Evolutionary conservation across 2,888 invertebrate species (phyloP), one percentile per base, ranked within the genome.

Genomic region (Eilema caniola): DNA sequence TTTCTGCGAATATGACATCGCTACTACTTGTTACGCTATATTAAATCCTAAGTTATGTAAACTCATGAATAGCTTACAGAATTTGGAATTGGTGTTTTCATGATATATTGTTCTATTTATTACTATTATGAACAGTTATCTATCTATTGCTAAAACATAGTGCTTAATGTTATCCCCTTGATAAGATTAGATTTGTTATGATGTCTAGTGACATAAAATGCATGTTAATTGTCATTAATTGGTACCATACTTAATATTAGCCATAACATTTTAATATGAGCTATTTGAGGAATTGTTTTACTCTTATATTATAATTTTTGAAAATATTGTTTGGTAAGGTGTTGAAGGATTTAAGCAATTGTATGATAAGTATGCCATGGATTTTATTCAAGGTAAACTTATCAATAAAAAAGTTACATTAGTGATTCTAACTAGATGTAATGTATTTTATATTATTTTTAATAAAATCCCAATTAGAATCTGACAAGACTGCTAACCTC

Each of bases 151-250:
- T 61, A 3, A 31, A 61, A 61, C 11, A 20, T n/a, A 20, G 28
- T 37, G 23, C 33, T 37, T 23, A 33, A 12, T 37, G n/a, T 37
- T 81, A 85, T 81, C 77, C 75, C 3, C 10, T n/a, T 75, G 83
- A 85, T 84, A 71, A 84, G 83, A 84, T 83, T 53, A 53, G 53
- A 53, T 8, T 2, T 41, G 14, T 41, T 41, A 41, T 41, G 20
- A 53, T 1, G 64, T 47, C 66, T 75, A 70, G 62, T 83, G 74
- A 80, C 78, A 80, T 75, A 73, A 77, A 84, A 77, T 71, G 66
- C 12, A 62, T 23, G 31, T n/a, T 31, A 23, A 33, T 61, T 33
- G n/a, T n/a, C 53, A 61, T n/a, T 76, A 66, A 73, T 72, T 69
- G 73, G 68, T 41, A 59, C 25, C 11, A 20, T 47, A 5, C 3